Conservation (phyloP, 1,140 invertebrate species). For the Delia radicum region DNA sequence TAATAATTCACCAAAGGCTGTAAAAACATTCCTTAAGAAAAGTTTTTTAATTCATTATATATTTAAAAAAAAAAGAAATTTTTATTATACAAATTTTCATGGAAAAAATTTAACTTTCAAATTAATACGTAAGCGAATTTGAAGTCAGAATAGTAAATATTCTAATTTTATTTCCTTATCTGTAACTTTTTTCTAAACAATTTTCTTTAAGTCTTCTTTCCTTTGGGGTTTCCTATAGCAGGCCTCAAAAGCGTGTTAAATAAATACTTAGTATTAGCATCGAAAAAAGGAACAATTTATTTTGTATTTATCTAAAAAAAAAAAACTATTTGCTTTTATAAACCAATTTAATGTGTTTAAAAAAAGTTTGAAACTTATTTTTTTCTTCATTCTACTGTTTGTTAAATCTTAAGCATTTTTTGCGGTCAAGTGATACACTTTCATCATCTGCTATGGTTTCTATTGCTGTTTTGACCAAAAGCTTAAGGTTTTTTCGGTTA, state of each 20-base stretch:
- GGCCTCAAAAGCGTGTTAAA: constrained; percentile 1
- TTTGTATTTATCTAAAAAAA: neutral
- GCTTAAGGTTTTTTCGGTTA: neutral
- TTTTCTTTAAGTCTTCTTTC: neutral
- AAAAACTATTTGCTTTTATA: neutral
- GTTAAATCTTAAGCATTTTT: constrained; percentile 15
- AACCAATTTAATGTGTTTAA: neutral
- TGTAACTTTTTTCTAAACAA: neutral
- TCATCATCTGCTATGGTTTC: neutral
- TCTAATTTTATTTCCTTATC: no score
- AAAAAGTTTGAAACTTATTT: neutral
- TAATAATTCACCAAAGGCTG: no score
- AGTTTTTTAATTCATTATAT: no score
- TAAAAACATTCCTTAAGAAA: no score
- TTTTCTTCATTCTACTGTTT: neutral
- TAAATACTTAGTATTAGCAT: neutral
- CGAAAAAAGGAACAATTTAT: neutral
- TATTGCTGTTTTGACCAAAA: neutral
- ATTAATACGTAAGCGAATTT: no score
- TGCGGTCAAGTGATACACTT: constrained; percentile 16
- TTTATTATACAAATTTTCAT: no score
- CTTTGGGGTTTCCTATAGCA: neutral
- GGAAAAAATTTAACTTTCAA: no score
- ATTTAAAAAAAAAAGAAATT: no score
- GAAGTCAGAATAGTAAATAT: no score